phyloP scores from a whole-genome alignment of 1,140 invertebrate species.

The Coboldia fuscipes region DNA sequence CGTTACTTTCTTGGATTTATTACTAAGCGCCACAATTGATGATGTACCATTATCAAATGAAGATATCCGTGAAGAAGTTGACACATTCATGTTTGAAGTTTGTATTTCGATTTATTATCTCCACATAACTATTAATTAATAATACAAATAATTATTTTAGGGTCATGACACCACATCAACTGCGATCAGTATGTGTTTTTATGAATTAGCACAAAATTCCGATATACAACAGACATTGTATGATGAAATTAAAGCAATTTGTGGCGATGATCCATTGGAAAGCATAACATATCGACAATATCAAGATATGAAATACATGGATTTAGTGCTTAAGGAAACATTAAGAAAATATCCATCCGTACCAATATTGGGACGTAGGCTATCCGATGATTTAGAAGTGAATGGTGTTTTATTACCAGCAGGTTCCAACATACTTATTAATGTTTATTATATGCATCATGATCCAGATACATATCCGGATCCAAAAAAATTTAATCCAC shows the following conservation, averaged over 20 bases:
- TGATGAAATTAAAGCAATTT: too few relatives aligned
- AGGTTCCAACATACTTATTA: background rate
- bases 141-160: constrained; percentile 3
- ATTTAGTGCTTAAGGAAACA: too few relatives aligned
- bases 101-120: constrained; percentile 5
- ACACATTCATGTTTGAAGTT: constrained; percentile 61
- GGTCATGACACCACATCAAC: constrained; percentile 39
- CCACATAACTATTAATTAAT: background rate
- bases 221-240: constrained; percentile 34
- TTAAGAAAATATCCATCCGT: too few relatives aligned
- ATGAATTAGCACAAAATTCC: constrained; percentile 27
- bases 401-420: background rate
- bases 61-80: constrained; percentile 48
- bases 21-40: constrained; percentile 36
- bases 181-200: constrained; percentile 30
- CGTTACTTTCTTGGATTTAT: constrained; percentile 54
- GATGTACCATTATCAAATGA: constrained; percentile 31
- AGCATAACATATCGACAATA: too few relatives aligned
- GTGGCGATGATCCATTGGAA: too few relatives aligned
- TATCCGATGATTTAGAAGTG: background rate
- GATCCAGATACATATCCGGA: background rate
- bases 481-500: constrained; percentile 28
- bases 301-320: too few relatives aligned
- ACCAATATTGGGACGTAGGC: too few relatives aligned
- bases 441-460: background rate